Base-by-base conservation (phyloP, 2,797 vertebrate genomes). In the Danio jaintianensis region DNA sequence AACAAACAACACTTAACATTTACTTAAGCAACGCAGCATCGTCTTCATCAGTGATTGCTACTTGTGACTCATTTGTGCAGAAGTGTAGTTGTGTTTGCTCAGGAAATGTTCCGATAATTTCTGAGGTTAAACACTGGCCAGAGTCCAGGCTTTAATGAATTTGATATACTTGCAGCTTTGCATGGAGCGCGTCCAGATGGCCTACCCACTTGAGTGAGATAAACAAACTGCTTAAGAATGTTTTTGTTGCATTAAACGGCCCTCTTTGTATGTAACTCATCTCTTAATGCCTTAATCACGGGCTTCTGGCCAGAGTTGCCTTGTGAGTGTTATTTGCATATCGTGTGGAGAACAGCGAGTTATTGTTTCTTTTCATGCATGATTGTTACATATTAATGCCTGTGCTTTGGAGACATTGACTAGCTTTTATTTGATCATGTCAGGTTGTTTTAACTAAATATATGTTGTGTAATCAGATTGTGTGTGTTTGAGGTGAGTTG, bases 261-360 rank as follows among this genome's bases (percentile, higher is more conserved):
- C 71, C n/a, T 67, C 64, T 85, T 83, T 77, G 82, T 85, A 56
- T 50, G n/a, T 78, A 70, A 78, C 53, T 82, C 55, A 61, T 69
- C 66, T 81, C 81, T 83, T 29, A 82, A 81, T 42, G 22, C 66
- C 61, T 53, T 75, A 79, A 79, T 78, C 71, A 43, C 10, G 56
- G 87, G 83, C 86, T 18, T 43, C 71, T 87, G 84, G 86, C 88
- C 89, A 89, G 56, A 84, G 78, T 73, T 58, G 82, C 90, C 84
- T 86, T 88, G 82, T 86, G 85, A 87, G 86, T 85, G 85, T 87
- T 75, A 85, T 87, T 75, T 78, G 47, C 63, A 78, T 84, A 22
- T 83, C 77, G 77, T 62, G 61, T 77, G 10, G 63, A 84, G 80
- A 85, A 86, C 83, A 88, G 84, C 71, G 36, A 36, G 72, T 85